A percentile compares a stretch with the other conserved stretches of the same genome.
phyloP scores from a whole-genome alignment of 2,113 vertebrate species.

The Calidris pugnax region DNA sequence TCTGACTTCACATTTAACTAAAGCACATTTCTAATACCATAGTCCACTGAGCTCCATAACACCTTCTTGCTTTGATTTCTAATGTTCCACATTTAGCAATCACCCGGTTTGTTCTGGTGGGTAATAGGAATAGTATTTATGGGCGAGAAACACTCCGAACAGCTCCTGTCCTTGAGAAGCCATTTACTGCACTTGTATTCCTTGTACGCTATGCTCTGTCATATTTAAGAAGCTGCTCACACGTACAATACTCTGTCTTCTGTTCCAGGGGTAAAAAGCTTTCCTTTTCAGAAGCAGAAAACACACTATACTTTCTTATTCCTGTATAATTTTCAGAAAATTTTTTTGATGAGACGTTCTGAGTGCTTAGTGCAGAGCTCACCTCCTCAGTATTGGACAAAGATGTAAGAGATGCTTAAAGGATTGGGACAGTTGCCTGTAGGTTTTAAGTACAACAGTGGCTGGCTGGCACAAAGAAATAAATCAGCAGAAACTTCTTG shows the following conservation, averaged over 20 bases:
- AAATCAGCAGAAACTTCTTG: not conserved
- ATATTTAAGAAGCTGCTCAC: not conserved
- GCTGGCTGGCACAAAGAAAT: not conserved
- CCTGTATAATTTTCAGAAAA: not conserved
- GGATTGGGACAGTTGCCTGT: not conserved
- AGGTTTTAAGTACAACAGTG: not conserved
- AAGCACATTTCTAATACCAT: slow-evolving; percentile 14
- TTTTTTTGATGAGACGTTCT: not conserved
- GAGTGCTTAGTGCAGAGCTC: not conserved
- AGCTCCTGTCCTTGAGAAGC: slow-evolving; percentile 47
- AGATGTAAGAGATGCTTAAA: not conserved
- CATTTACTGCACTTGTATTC: not conserved
- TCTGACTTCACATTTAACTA: slow-evolving; percentile 6
- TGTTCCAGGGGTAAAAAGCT: not conserved
- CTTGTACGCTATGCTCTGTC: not conserved
- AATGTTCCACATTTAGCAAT: slow-evolving; percentile 25
- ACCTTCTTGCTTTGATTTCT: slow-evolving; percentile 42
- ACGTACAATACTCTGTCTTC: not conserved
- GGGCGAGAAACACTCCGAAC: not conserved
- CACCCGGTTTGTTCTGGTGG: not conserved
- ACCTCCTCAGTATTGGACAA: not conserved
- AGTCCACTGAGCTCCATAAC: slow-evolving; percentile 25
- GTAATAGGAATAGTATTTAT: slow-evolving; percentile 44
- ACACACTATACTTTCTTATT: not conserved
- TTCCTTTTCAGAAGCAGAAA: not conserved